Evolutionary conservation across 2,888 invertebrate species (phyloP).

Genomic region (Drosophila algonquin): DNA sequence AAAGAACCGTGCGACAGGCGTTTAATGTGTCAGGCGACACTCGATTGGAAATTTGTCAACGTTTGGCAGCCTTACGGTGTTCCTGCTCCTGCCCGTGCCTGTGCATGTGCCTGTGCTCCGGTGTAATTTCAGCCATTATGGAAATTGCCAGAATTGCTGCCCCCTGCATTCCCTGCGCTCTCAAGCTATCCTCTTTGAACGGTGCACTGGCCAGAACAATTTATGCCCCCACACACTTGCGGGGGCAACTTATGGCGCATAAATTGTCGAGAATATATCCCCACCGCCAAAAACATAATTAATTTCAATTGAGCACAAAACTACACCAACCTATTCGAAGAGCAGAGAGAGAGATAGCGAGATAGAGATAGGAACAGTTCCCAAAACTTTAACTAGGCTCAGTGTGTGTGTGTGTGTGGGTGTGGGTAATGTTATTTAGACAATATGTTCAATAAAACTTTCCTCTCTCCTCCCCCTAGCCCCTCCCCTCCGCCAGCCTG

Average conservation of each 20-base stretch:
- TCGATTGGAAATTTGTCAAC: conserved; percentile 68
- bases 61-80: conserved; percentile 49
- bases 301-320: conserved; percentile 68
- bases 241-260: conserved; percentile 72
- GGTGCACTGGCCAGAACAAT: conserved; percentile 40
- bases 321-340: background rate
- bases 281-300: conserved; percentile 62
- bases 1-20: conserved; percentile 30
- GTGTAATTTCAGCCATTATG: conserved; percentile 72
- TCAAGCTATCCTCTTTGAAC: too few relatives aligned
- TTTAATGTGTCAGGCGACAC: conserved; percentile 65
- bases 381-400: conserved; percentile 39
- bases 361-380: background rate
- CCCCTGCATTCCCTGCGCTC: background rate
- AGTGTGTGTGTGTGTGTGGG: conserved; percentile 16
- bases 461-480: conserved; percentile 45
- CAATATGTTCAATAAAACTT: conserved; percentile 78
- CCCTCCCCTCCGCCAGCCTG: conserved; percentile 8
- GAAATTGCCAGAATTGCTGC: conserved; percentile 57
- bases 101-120: too few relatives aligned
- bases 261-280: conserved; percentile 55
- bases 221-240: conserved; percentile 74
- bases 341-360: background rate
- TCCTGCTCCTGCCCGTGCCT: background rate
- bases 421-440: conserved; percentile 63